Percentiles rank a stretch among this genome's conserved stretches.
Conservation (phyloP, 2,888 invertebrate genomes). For the Phengaris alcon region DNA sequence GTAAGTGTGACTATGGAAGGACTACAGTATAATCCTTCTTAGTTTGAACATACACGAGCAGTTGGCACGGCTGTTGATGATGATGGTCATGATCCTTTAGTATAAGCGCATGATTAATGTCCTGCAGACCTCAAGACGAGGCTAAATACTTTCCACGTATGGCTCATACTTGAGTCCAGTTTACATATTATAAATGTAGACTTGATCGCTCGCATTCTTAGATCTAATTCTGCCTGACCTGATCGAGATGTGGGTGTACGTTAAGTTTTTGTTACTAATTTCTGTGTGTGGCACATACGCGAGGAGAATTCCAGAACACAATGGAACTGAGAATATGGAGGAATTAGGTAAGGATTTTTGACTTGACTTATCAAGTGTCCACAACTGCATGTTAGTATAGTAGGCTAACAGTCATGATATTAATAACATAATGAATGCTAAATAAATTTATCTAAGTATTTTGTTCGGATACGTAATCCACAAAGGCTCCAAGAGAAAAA, state of each 20-base stretch:
- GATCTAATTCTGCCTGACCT: constrained; percentile 47
- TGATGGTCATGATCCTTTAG: background rate
- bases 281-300: constrained; percentile 46
- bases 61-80: background rate
- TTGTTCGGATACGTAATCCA: too few relatives aligned
- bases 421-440: too few relatives aligned
- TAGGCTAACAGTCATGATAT: too few relatives aligned
- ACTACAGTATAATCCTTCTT: too few relatives aligned
- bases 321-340: constrained; percentile 45
- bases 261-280: constrained; percentile 49
- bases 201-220: constrained; percentile 50
- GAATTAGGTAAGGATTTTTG: constrained; percentile 42
- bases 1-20: too few relatives aligned
- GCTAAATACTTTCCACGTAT: constrained; percentile 56
- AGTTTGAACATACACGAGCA: too few relatives aligned
- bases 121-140: constrained; percentile 47
- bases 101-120: constrained; percentile 31
- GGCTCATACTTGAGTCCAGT: constrained; percentile 49
- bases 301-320: constrained; percentile 46
- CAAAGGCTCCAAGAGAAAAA: too few relatives aligned
- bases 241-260: constrained; percentile 45
- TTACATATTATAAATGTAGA: constrained; percentile 61
- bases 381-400: too few relatives aligned
- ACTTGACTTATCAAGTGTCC: background rate
- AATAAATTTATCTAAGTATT: too few relatives aligned